Percentiles rank a stretch among this genome's conserved stretches.
These are phyloP conservation scores for Myotis lucifugus DNA, from an alignment of 2,113 vertebrate species.

Conservation along the genomic window DNA sequence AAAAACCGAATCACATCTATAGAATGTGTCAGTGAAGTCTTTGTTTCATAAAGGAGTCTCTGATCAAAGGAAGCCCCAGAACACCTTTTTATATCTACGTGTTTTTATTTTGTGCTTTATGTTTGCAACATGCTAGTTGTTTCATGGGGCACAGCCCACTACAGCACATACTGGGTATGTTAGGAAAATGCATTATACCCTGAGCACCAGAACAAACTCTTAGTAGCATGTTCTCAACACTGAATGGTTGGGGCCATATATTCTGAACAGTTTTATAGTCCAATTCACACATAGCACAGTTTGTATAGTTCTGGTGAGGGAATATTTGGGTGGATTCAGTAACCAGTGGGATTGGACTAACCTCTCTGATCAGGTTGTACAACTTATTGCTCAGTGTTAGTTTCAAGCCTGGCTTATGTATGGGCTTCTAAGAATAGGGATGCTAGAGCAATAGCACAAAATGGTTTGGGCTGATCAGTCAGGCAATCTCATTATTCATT, in stretches of 20 bases:
- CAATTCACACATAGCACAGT: background rate
- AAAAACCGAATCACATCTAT: background rate
- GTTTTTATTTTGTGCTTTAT: background rate
- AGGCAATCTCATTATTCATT: background rate
- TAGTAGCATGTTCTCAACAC: background rate
- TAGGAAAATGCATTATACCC: background rate
- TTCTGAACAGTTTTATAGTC: background rate
- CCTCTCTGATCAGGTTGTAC: background rate
- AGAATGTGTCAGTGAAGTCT: background rate
- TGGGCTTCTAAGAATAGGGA: background rate
- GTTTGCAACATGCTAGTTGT: background rate
- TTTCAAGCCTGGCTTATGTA: background rate
- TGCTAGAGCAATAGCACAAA: background rate
- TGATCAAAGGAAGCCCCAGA: background rate
- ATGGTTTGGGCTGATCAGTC: background rate
- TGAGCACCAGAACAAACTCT: background rate
- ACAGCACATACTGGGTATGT: background rate
- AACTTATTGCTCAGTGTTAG: background rate
- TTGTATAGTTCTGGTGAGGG: background rate
- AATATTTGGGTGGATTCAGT: background rate
- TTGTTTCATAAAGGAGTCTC: background rate
- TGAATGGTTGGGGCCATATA: background rate
- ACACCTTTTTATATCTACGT: background rate
- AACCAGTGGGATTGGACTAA: background rate
- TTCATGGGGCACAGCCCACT: background rate